phyloP scores from a whole-genome alignment of 2,888 invertebrate genomes.

The Drosophila siamana region DNA sequence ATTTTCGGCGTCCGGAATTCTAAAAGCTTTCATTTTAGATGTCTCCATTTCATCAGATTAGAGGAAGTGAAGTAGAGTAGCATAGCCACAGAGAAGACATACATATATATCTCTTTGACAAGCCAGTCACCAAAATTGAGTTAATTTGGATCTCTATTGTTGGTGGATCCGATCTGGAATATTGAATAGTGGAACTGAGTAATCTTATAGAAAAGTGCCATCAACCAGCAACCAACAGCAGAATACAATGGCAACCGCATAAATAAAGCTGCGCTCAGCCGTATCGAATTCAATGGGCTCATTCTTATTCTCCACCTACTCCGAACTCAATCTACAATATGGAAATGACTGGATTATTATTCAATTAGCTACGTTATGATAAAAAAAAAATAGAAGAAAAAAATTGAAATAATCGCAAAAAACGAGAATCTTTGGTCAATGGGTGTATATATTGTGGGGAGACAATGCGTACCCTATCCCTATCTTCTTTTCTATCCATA shows the following conservation, averaged over 20 bases:
- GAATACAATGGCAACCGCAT: constrained; percentile 6
- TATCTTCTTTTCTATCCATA: neutral
- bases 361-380: constrained; percentile 75
- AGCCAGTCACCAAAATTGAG: constrained; percentile 28
- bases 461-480: constrained; percentile 36
- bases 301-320: constrained; percentile 4
- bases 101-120: neutral
- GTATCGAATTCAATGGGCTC: constrained; percentile 31
- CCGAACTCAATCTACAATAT: constrained; percentile 46
- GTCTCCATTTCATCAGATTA: constrained; percentile 23
- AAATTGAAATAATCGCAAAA: constrained; percentile 41
- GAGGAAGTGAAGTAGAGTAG: constrained; percentile 12
- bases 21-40: constrained; percentile 3
- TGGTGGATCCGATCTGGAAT: constrained; percentile 6
- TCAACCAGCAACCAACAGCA: neutral
- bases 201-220: constrained; percentile 6
- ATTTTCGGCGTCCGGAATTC: neutral
- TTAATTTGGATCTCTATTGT: constrained; percentile 54
- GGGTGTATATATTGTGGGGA: constrained; percentile 1
- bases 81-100: neutral
- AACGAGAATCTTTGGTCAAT: constrained; percentile 39
- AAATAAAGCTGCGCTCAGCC: constrained; percentile 46
- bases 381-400: constrained; percentile 37
- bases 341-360: constrained; percentile 76
- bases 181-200: constrained; percentile 21